Evolutionary conservation across 1,140 invertebrate genomes (phyloP).

Genomic region (Macrostomum lignano): DNA sequence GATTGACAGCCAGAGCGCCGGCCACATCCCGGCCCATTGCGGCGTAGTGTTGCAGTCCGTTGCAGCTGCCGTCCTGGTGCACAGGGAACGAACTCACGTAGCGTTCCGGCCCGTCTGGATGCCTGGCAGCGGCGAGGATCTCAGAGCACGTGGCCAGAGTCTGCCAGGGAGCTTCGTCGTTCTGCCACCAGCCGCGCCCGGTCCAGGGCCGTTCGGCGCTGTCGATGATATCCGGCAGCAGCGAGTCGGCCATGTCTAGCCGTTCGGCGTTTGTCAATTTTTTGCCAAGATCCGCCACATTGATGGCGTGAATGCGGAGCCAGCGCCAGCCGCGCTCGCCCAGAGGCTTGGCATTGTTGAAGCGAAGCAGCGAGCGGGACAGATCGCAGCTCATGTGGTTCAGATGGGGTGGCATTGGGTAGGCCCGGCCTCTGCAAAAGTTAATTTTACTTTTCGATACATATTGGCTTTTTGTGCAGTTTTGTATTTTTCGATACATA

Average conservation of each 20-base stretch:
- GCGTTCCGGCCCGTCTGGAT: constrained; percentile 36
- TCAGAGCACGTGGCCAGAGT: constrained; percentile 83
- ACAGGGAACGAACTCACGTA: constrained; percentile 61
- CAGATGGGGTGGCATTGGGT: constrained; percentile 70
- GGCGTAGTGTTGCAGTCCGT: constrained; percentile 94
- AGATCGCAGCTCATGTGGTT: constrained; percentile 51
- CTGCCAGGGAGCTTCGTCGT: constrained; percentile 87
- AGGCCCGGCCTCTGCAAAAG: constrained; percentile 80
- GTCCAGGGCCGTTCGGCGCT: constrained; percentile 63
- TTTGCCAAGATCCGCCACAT: constrained; percentile 74
- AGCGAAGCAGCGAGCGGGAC: constrained; percentile 49
- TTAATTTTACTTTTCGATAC: no score
- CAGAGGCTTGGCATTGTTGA: constrained; percentile 50
- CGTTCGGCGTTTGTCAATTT: constrained; percentile 39
- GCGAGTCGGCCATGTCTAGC: constrained; percentile 50
- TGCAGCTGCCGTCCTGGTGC: constrained; percentile 95
- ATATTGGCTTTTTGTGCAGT: no score
- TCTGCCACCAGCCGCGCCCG: constrained; percentile 61
- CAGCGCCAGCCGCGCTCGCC: constrained; percentile 59
- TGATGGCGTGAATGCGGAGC: constrained; percentile 77
- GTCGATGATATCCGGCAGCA: constrained; percentile 56
- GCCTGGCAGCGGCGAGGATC: constrained; percentile 32
- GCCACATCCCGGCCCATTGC: constrained; percentile 65
- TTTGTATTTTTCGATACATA: no score
- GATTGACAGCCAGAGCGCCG: constrained; percentile 60